Percentiles rank a stretch among this genome's conserved stretches.
Evolutionary conservation across 2,113 vertebrate species (phyloP).

Genomic region (Leiothrix lutea): DNA sequence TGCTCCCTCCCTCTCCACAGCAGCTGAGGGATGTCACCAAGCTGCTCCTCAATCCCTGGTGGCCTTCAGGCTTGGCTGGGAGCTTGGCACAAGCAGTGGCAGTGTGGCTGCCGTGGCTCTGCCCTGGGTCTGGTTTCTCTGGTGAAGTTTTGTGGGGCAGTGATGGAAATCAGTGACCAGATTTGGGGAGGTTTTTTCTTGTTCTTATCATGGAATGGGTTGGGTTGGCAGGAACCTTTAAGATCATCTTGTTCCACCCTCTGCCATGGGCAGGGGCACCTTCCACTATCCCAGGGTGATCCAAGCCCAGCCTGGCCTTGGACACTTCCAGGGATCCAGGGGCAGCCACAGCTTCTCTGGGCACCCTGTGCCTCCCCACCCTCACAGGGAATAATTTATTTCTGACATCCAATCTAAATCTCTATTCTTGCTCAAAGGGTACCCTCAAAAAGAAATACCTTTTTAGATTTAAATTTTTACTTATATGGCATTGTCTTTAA

Average conservation of each 20-base stretch:
- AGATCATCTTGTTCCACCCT: accelerated
- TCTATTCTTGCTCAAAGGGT: neutral
- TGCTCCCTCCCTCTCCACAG: neutral
- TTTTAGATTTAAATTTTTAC: neutral
- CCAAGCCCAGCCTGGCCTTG: neutral
- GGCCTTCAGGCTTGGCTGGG: neutral
- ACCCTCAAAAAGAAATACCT: neutral
- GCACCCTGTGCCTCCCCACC: neutral
- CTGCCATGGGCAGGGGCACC: neutral
- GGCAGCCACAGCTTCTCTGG: neutral
- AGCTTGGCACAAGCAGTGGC: neutral
- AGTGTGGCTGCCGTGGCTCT: neutral
- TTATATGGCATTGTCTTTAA: neutral
- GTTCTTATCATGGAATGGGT: neutral
- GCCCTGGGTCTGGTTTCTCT: neutral
- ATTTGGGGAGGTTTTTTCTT: neutral
- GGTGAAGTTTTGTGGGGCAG: neutral
- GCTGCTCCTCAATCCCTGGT: neutral
- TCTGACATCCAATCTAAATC: neutral
- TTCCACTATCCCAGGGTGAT: accelerated
- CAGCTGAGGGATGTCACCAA: neutral
- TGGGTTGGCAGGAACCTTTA: neutral
- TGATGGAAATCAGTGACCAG: too few species aligned
- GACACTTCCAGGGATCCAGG: neutral
- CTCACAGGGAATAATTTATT: neutral